Percentiles rank a stretch among this genome's conserved stretches.
phyloP scores from a whole-genome alignment of 2,888 invertebrate genomes.

The Eutolmus rufibarbis region DNA sequence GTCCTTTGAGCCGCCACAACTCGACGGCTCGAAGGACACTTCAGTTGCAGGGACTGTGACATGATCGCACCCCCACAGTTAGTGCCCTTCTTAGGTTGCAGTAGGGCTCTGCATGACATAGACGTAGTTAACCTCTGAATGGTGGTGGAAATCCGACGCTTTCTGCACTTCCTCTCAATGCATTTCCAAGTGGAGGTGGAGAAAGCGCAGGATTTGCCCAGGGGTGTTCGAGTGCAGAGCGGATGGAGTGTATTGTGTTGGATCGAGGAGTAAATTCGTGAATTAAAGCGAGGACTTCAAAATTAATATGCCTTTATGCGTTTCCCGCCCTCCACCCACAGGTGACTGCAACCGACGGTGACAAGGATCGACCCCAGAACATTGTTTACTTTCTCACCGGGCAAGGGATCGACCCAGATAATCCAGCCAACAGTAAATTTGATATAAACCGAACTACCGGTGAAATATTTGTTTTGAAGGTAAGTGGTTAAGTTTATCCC shows the following conservation, averaged over 20 bases:
- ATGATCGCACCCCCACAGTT: not conserved
- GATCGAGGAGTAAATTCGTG: not conserved
- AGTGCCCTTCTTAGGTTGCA: not conserved
- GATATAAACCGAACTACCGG: slow-evolving; percentile 95
- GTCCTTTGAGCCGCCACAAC: not conserved
- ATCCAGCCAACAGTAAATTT: slow-evolving; percentile 94
- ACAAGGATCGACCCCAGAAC: slow-evolving; percentile 92
- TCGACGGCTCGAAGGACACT: not conserved
- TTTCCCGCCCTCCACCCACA: slow-evolving; percentile 59
- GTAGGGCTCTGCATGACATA: slow-evolving; percentile 12
- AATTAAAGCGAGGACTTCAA: not conserved
- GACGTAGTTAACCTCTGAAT: slow-evolving; percentile 24
- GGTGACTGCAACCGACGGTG: slow-evolving; percentile 96
- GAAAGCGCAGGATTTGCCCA: slow-evolving; percentile 31
- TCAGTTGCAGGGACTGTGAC: not conserved
- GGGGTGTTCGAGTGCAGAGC: not conserved
- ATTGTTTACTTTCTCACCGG: slow-evolving; percentile 96
- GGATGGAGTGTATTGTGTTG: slow-evolving; percentile 10
- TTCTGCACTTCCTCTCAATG: slow-evolving; percentile 20
- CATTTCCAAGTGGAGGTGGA: not conserved
- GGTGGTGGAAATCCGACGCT: slow-evolving; percentile 30
- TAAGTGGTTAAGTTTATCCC: slow-evolving; percentile 62
- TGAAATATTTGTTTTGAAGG: slow-evolving; percentile 94
- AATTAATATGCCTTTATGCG: slow-evolving; percentile 34
- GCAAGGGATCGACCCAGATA: slow-evolving; percentile 94